Conservation (phyloP, 2,888 invertebrate species). For the Spisula subtruncata region DNA sequence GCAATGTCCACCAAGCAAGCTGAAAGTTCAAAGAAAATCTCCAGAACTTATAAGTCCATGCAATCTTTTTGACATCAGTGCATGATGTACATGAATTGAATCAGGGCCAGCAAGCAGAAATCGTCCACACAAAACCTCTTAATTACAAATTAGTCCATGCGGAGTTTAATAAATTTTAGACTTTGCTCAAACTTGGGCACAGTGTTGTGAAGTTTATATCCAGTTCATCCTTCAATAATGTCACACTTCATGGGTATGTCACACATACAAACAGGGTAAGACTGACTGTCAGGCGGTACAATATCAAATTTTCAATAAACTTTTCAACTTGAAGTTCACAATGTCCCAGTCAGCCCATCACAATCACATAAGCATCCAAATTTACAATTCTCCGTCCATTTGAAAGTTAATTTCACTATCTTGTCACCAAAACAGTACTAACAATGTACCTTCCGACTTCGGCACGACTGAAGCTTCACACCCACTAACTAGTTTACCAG, state of each 20-base stretch:
- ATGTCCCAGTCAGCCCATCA: neutral
- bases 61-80: too few relatives aligned
- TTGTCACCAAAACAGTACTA: neutral
- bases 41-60: too few relatives aligned
- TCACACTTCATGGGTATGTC: neutral
- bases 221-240: neutral
- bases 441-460: neutral
- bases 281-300: neutral
- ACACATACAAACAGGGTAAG: neutral
- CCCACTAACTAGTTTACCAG: neutral
- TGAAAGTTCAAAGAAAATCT: too few relatives aligned
- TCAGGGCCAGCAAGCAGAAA: too few relatives aligned
- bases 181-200: neutral
- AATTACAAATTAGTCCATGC: too few relatives aligned
- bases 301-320: constrained; percentile 24
- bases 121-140: too few relatives aligned
- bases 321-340: constrained; percentile 11
- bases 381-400: neutral
- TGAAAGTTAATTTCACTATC: neutral
- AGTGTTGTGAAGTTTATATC: neutral
- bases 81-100: too few relatives aligned
- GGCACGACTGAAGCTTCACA: neutral
- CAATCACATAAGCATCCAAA: neutral
- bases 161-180: neutral
- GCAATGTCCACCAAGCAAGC: neutral